A percentile compares a stretch with the other conserved stretches of the same genome.
Evolutionary conservation across 2,888 invertebrate species (phyloP).

Genomic region (Phragmatobia fuliginosa): DNA sequence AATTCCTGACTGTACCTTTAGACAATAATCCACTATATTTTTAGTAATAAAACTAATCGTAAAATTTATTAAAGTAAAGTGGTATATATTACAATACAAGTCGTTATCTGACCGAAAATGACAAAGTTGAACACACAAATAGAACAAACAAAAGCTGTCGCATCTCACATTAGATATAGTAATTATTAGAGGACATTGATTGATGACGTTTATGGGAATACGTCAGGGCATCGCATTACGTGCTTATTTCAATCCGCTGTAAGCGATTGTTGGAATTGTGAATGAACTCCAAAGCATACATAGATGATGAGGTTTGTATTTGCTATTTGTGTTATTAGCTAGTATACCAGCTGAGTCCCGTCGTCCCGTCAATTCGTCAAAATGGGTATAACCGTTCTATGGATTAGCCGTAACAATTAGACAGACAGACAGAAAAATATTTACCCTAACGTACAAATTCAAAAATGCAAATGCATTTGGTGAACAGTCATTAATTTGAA

Average conservation of each 20-base stretch:
- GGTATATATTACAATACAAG: neutral
- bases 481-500: too few relatives aligned
- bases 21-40: neutral
- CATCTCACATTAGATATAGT: slow-evolving; percentile 63
- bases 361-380: too few relatives aligned
- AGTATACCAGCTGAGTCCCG: too few relatives aligned
- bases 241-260: slow-evolving; percentile 45
- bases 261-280: slow-evolving; percentile 36
- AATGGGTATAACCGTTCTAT: too few relatives aligned
- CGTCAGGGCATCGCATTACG: slow-evolving; percentile 61
- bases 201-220: slow-evolving; percentile 64
- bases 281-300: slow-evolving; percentile 19
- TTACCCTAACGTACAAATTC: too few relatives aligned
- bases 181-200: slow-evolving; percentile 70
- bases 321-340: neutral
- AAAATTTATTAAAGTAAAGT: neutral
- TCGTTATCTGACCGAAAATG: neutral
- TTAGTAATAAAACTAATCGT: neutral
- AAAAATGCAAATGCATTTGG: too few relatives aligned
- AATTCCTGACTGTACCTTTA: neutral
- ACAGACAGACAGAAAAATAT: too few relatives aligned
- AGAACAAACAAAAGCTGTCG: slow-evolving; percentile 54
- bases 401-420: too few relatives aligned
- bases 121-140: slow-evolving; percentile 24
- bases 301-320: neutral